A percentile compares a stretch with the other conserved stretches of the same genome.
These are phyloP conservation scores for Caprella mutica DNA, from an alignment of 2,888 invertebrate genomes.

Conservation along the genomic window DNA sequence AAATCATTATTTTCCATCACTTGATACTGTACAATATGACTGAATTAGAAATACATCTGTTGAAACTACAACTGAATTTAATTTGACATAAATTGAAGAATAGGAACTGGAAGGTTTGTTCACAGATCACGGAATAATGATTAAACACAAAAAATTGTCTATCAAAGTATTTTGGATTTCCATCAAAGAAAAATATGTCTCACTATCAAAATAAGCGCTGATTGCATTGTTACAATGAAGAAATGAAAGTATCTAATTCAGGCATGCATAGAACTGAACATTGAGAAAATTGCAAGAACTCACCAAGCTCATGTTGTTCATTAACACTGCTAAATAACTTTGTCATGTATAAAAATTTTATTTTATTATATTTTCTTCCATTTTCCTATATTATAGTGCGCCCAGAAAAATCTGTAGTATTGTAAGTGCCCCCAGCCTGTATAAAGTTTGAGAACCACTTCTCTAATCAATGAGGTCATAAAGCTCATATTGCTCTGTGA, in stretches of 20 bases:
- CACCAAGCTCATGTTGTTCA: not conserved
- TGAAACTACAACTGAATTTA: not conserved
- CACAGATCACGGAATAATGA: not conserved
- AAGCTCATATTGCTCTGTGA: too few relatives aligned
- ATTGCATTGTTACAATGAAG: not conserved
- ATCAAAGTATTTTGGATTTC: not conserved
- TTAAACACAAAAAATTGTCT: not conserved
- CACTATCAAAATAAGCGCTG: not conserved
- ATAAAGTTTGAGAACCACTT: not conserved
- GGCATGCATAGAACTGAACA: not conserved
- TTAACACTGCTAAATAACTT: not conserved
- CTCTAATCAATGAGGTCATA: not conserved
- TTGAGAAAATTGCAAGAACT: not conserved
- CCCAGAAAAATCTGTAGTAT: not conserved
- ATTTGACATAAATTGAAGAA: not conserved
- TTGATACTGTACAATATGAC: not conserved
- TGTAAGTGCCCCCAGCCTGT: not conserved
- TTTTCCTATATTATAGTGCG: not conserved
- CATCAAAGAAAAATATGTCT: not conserved
- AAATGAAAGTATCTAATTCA: not conserved
- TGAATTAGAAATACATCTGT: not conserved
- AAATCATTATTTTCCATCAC: not conserved
- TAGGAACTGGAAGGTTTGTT: not conserved
- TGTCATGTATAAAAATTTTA: too few relatives aligned
- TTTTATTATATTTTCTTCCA: not conserved